phyloP scores from a whole-genome alignment of 2,113 vertebrate genomes.

The Pluvialis apricaria region DNA sequence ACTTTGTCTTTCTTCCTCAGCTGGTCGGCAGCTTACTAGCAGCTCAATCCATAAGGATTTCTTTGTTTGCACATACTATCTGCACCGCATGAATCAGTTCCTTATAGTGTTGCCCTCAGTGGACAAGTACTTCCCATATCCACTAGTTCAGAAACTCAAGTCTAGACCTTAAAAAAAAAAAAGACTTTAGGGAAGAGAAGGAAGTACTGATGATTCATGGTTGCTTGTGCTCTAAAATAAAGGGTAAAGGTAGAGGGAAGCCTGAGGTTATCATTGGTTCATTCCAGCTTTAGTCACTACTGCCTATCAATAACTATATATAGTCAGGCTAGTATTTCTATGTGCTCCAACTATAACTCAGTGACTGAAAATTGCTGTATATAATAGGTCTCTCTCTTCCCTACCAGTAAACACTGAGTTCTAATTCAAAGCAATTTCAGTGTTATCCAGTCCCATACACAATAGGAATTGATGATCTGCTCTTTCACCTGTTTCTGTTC shows the following conservation, averaged over 20 bases:
- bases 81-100: not conserved
- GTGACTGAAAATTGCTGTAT: not conserved
- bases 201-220: not conserved
- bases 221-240: slow-evolving; percentile 18
- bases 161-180: not conserved
- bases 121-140: not conserved
- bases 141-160: not conserved
- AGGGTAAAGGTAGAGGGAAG: not conserved
- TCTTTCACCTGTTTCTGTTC: slow-evolving; percentile 57
- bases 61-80: not conserved
- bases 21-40: not conserved
- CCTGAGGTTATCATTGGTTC: not conserved
- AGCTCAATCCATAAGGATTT: not conserved
- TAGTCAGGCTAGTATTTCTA: not conserved
- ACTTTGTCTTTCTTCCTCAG: not conserved
- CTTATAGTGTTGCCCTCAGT: not conserved
- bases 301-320: not conserved
- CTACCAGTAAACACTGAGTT: slow-evolving; percentile 11
- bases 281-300: not conserved
- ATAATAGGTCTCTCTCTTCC: slow-evolving; percentile 17
- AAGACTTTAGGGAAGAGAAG: not conserved
- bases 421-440: slow-evolving; percentile 64
- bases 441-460: slow-evolving; percentile 22
- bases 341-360: not conserved
- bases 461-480: slow-evolving; percentile 67